Evolutionary conservation across 2,888 invertebrate genomes (phyloP), one percentile per base, ranked within the genome.

Genomic region (Aradus depressus): DNA sequence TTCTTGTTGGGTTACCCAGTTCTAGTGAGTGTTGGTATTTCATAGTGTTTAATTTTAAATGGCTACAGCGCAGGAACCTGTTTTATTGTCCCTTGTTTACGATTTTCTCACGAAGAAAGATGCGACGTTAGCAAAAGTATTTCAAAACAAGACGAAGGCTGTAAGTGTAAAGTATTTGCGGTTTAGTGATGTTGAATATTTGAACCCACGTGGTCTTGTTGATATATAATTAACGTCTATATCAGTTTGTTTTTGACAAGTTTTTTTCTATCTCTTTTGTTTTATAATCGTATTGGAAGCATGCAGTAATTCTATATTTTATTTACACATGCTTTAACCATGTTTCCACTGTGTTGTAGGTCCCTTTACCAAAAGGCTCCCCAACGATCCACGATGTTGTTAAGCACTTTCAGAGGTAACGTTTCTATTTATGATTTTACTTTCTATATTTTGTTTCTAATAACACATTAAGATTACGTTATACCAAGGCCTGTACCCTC

Each of bases 81-180:
- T 72, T 25, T 61, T 72, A 45, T 68, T 68, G 60, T 76, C 82
- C 4, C 64, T 85, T 50, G 72, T 84, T 52, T 74, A 78, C 58
- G 79, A 84, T 58, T 80, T 75, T 71, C 67, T 87, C 52, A 65
- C 70, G 52, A 75, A 72, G 58, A 72, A 75, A 58, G 80, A 84
- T 63, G 78, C 77, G 65, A 70, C 74, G 4, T 63, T 85, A 25
- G 85, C 85, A 0, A 73, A 76, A 61, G 72, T 79, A 44, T 84
- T 80, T 64, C 74, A 80, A 62, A 75, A 77, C 62, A 83, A 81
- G 69, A 75, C 78, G 1, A 84, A 84, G 65, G 78, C 81, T 70
- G 85, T 85, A 74, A 80, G 84, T 75, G 56, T 14, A 41, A 23
- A n/a, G 4, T 44, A 18, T 44, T 3, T 10, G 4, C 5, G 14